phyloP scores from a whole-genome alignment of 2,888 invertebrate genomes.

The Tethea ocularis region DNA sequence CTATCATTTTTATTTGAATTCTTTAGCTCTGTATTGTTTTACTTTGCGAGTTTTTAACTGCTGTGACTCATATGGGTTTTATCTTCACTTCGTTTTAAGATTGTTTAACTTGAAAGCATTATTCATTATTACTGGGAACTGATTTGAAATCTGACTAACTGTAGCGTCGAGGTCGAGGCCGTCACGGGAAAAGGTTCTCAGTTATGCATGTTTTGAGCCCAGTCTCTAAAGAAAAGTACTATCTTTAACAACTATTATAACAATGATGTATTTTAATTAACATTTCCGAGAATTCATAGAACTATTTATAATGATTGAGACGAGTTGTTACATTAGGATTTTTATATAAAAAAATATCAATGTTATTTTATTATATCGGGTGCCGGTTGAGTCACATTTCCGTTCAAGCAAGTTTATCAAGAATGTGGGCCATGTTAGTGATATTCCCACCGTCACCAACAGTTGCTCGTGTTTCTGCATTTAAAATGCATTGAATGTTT shows the following conservation, averaged over 20 bases:
- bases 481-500: conserved; percentile 43
- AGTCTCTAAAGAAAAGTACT: conserved; percentile 49
- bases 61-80: conserved; percentile 38
- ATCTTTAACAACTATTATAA: conserved; percentile 30
- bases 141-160: conserved; percentile 56
- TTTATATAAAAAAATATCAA: conserved; percentile 24
- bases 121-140: conserved; percentile 64
- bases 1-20: neutral
- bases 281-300: conserved; percentile 29
- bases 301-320: conserved; percentile 10
- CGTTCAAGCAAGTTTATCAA: conserved; percentile 72
- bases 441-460: conserved; percentile 58
- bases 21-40: neutral
- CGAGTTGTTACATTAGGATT: neutral
- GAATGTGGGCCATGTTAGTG: conserved; percentile 66
- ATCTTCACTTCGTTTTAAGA: conserved; percentile 24
- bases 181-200: conserved; percentile 76
- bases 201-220: conserved; percentile 58
- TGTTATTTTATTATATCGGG: conserved; percentile 49
- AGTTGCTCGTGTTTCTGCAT: conserved; percentile 44
- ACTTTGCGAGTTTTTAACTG: neutral
- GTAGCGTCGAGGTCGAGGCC: conserved; percentile 58
- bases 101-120: conserved; percentile 41
- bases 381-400: conserved; percentile 68
- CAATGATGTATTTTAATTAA: conserved; percentile 24